These are phyloP conservation scores for Pardosa pseudoannulata DNA, from an alignment of 2,888 invertebrate genomes.

Conservation along the genomic window DNA sequence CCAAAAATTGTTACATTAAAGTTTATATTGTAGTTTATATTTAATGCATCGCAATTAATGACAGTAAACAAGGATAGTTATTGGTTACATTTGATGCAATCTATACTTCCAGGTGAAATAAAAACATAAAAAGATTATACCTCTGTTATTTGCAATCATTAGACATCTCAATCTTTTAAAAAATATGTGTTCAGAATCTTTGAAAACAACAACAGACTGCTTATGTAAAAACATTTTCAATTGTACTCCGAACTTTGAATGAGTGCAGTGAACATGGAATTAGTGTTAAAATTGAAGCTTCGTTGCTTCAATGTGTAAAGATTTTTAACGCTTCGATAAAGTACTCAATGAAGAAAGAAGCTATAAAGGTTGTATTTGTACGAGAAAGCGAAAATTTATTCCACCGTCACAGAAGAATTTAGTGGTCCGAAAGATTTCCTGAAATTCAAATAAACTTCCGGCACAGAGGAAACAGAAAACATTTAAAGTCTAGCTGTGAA, in stretches of 20 bases:
- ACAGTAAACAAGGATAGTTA: too few species aligned
- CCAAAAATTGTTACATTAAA: too few species aligned
- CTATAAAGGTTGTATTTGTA: background rate
- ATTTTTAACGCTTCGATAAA: background rate
- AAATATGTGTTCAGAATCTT: too few species aligned
- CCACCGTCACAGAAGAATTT: background rate
- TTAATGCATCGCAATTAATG: too few species aligned
- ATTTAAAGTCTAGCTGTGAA: background rate
- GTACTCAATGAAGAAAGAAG: background rate
- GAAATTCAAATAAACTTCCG: conserved; percentile 9
- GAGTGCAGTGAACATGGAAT: background rate
- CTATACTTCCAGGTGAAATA: too few species aligned
- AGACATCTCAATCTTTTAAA: too few species aligned
- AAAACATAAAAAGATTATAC: too few species aligned
- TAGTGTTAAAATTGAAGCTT: background rate
- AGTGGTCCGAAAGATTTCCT: background rate
- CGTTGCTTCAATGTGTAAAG: background rate
- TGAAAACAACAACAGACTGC: too few species aligned
- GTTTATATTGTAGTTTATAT: too few species aligned
- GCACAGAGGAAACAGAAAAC: background rate
- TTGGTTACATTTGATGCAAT: too few species aligned
- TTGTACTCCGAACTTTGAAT: background rate
- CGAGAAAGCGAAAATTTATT: background rate
- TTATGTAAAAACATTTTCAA: too few species aligned
- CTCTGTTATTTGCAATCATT: too few species aligned